Base-by-base conservation (phyloP, 53 echinoderm and acorn worm genomes). In the Astropecten irregularis region DNA sequence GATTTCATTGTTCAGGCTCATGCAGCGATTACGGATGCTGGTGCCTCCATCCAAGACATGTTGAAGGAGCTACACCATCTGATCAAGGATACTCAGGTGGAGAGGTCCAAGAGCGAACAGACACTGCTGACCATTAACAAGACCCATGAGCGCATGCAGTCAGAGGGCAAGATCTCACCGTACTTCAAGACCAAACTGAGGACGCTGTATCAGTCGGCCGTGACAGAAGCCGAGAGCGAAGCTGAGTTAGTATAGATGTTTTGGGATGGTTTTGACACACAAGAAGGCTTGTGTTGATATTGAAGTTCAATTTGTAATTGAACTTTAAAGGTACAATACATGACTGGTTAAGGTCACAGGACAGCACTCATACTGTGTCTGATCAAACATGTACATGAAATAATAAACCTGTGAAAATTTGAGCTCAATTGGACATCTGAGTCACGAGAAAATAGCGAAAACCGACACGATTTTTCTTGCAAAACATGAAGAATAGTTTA, bases 91-190 rank as follows among this genome's bases (percentile, higher is more conserved):
- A 90, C 92, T 0, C 94, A 99, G 40, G 90, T 83, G 68, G 92
- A 90, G 51, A 71, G 92, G 21, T 42, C 83, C 15, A 99, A 92
- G 64, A 87, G 94, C 23, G 94, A 99, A 51, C 88, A 73, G 9
- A 99, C 94, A 50, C 87, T 99, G 10, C 40, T 44, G 19, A 88
- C 72, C 15, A 99, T 99, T 20, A 73, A 92, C 31, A 99, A 94
- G 74, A 95, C 94, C 0, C 99, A 99, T 49, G 99, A 99, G 47
- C 90, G 92, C 66, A 88, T 99, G 87, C 85, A 92, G 55, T 81
- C 89, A 10, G 92, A 95, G 44, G 94, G 92, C 66, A 92, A 90
- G 83, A 92, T 89, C 1, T 88, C 88, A 42, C 95, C 94, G 3
- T 99, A 99, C 71, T 99, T 90, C 76, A 94, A 90, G 51, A 68